Evolutionary conservation across 2,888 invertebrate genomes (phyloP).

Genomic region (Halocaridina rubra): DNA sequence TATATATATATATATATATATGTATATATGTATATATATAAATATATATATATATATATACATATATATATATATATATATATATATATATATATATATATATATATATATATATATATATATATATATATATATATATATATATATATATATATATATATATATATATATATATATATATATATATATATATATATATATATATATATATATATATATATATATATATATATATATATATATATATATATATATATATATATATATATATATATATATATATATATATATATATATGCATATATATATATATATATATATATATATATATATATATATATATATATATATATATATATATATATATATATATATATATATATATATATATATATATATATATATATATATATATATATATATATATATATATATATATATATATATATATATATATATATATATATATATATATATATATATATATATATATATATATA

Average conservation of each 20-base stretch:
- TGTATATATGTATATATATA: not conserved
- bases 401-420: not conserved
- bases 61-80: not conserved
- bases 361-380: not conserved
- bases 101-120: not conserved
- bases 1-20: not conserved
- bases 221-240: not conserved
- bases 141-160: not conserved
- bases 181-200: not conserved
- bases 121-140: not conserved
- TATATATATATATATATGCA: not conserved
- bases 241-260: not conserved
- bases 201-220: not conserved
- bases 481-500: not conserved
- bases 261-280: not conserved
- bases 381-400: not conserved
- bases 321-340: not conserved
- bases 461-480: not conserved
- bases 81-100: not conserved
- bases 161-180: not conserved
- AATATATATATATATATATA: not conserved
- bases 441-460: not conserved
- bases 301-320: not conserved
- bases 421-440: not conserved
- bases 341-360: not conserved